These are phyloP conservation scores for Jaculus jaculus DNA, from an alignment of 2,113 vertebrate species.

Conservation along the genomic window DNA sequence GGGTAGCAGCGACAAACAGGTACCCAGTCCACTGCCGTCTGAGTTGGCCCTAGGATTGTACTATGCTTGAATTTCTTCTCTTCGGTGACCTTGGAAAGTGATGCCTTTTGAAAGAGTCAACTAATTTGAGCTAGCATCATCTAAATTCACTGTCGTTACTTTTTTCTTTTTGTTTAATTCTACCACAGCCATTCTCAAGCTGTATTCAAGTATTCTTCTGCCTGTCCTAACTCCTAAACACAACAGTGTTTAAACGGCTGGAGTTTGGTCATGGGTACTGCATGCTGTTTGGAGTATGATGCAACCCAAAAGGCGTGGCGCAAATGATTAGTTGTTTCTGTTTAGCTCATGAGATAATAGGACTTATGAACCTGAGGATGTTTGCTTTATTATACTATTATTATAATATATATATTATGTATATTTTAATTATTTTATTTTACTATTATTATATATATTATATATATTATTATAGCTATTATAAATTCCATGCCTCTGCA, in stretches of 20 bases:
- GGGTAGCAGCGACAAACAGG: neutral
- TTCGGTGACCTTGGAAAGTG: neutral
- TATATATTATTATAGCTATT: neutral
- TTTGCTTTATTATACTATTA: no score
- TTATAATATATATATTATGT: no score
- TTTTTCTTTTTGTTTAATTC: no score
- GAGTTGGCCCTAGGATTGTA: neutral
- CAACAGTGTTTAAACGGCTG: neutral
- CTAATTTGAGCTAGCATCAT: neutral
- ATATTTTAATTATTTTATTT: no score
- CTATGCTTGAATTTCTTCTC: neutral
- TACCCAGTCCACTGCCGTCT: rapidly evolving
- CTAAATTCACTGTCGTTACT: neutral
- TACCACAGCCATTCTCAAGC: neutral
- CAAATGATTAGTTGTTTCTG: neutral
- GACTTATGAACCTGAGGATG: neutral
- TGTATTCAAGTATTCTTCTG: neutral
- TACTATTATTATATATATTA: no score
- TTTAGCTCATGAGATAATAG: neutral
- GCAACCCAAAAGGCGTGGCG: neutral
- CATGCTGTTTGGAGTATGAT: neutral
- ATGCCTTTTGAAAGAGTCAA: neutral
- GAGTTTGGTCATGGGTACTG: neutral
- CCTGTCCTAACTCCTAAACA: neutral
- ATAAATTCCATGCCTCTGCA: neutral